Conservation (phyloP, 30 jellyfish, hydroid and myxozoan species). For the Clytia hemisphaerica region DNA sequence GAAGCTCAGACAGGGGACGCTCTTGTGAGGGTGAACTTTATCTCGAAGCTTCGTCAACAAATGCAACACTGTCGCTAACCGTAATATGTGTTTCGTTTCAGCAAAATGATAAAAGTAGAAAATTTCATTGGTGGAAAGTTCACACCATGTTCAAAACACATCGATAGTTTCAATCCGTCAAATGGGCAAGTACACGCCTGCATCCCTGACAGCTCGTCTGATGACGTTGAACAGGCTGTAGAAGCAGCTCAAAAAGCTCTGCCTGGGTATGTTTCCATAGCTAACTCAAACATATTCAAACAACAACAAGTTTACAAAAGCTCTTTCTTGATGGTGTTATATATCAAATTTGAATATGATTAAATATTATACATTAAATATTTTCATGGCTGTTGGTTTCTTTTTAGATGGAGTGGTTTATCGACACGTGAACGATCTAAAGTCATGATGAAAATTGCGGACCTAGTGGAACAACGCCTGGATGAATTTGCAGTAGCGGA, state of each 20-base stretch:
- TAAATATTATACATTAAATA: neutral
- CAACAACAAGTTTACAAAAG: neutral
- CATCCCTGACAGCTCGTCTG: conserved; percentile 53
- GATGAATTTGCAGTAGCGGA: conserved; percentile 72
- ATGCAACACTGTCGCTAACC: too few species aligned
- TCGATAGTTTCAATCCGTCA: conserved; percentile 70
- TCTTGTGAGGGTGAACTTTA: too few species aligned
- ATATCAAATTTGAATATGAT: neutral
- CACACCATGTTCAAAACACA: neutral
- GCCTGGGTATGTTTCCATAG: conserved; percentile 38
- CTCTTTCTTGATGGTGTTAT: neutral
- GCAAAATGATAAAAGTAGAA: conserved; percentile 29
- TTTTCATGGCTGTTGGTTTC: neutral
- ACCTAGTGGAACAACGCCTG: conserved; percentile 39
- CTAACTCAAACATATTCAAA: neutral
- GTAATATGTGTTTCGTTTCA: too few species aligned
- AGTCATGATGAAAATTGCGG: conserved; percentile 67
- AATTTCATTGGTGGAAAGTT: conserved; percentile 72
- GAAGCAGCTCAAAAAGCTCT: conserved; percentile 65
- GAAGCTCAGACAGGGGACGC: too few species aligned
- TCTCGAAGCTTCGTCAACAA: too few species aligned
- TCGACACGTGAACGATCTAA: conserved; percentile 42
- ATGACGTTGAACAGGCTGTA: conserved; percentile 67
- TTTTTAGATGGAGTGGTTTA: conserved; percentile 45
- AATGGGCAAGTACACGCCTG: conserved; percentile 64